phyloP scores from a whole-genome alignment of 2,113 vertebrate genomes.

The Chiloscyllium plagiosum region DNA sequence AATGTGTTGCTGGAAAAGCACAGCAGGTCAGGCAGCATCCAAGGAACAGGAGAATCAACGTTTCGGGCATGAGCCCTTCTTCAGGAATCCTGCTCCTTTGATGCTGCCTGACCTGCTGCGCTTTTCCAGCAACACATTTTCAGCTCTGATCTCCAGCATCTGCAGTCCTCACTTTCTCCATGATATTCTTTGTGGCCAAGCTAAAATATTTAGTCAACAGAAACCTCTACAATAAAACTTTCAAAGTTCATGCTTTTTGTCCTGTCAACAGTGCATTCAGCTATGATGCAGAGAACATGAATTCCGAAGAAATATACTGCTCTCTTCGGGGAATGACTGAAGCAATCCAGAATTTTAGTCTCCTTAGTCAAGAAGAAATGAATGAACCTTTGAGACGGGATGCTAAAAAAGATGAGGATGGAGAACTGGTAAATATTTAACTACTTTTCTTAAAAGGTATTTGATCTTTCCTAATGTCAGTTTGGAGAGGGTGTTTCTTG shows the following conservation, averaged over 20 bases:
- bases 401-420: constrained; percentile 63
- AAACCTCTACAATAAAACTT: neutral
- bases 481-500: neutral
- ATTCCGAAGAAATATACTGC: constrained; percentile 96
- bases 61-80: no score
- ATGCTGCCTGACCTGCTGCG: no score
- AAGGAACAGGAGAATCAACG: no score
- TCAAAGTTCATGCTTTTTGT: neutral
- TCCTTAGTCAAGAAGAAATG: constrained; percentile 94
- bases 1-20: no score
- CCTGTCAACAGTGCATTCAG: constrained; percentile 76
- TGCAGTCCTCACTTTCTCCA: no score
- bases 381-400: constrained; percentile 77
- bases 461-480: neutral
- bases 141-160: no score
- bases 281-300: constrained; percentile 97
- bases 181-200: neutral
- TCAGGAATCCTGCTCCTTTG: no score
- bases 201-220: neutral
- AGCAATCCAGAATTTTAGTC: constrained; percentile 95
- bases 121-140: no score
- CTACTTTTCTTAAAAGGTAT: neutral
- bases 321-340: constrained; percentile 91
- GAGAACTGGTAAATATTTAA: constrained; percentile 60
- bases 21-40: no score